These are phyloP conservation scores for Drosophila elegans DNA, from an alignment of 1,140 invertebrate genomes.

Conservation along the genomic window DNA sequence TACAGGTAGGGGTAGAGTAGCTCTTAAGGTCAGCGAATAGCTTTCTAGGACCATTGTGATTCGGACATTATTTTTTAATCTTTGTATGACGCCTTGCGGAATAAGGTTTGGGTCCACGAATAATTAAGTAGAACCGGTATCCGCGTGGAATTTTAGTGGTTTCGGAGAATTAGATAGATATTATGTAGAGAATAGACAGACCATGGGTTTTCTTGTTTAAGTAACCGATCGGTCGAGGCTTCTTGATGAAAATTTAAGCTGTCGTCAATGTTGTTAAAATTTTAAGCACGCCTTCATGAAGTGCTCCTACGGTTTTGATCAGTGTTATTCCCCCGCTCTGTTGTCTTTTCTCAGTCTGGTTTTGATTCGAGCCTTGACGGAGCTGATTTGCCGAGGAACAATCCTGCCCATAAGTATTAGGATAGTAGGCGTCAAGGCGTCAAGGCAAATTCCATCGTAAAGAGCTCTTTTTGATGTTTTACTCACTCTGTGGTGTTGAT, in stretches of 20 bases:
- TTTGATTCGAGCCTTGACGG: neutral
- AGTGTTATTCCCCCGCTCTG: too few relatives aligned
- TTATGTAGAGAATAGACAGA: neutral
- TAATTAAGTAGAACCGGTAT: constrained; percentile 8
- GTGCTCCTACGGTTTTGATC: too few relatives aligned
- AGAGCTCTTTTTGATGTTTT: too few relatives aligned
- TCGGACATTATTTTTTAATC: neutral
- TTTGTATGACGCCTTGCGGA: neutral
- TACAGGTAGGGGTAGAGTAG: too few relatives aligned
- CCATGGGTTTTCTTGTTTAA: neutral
- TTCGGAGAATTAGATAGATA: neutral
- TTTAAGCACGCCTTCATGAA: too few relatives aligned
- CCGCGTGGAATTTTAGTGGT: constrained; percentile 6
- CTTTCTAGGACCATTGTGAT: neutral
- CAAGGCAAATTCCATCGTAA: too few relatives aligned
- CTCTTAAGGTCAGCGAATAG: neutral
- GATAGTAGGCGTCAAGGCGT: too few relatives aligned
- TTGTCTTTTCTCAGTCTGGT: neutral
- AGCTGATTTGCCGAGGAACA: too few relatives aligned
- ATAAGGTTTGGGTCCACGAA: constrained; percentile 4
- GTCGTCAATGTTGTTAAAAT: too few relatives aligned
- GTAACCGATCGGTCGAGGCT: constrained; percentile 4
- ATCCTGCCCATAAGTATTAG: too few relatives aligned
- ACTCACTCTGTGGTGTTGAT: neutral
- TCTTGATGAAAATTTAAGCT: too few relatives aligned